Base-by-base conservation (phyloP, 2,888 invertebrate genomes). In the Ganaspis brasiliensis region DNA sequence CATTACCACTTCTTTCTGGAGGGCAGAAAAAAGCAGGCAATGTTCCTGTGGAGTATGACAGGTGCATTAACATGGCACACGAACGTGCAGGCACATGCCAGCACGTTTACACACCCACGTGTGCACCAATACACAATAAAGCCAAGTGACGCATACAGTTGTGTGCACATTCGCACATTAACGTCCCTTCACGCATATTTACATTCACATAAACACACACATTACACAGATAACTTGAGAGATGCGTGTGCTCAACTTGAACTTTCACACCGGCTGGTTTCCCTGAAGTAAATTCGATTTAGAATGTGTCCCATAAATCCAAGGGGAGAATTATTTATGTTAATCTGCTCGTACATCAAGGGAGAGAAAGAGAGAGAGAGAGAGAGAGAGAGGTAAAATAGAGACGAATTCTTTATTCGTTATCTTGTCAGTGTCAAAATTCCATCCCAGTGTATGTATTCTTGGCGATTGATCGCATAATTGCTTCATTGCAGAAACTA, bases 271-370 rank as follows among this genome's bases (percentile, higher is more conserved):
- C 67, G 40, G 45, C 67, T 67, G 67, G 67, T 45, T 67, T 75
- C 37, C 71, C 19, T 57, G 61, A 75, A 74, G 75, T 77, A 82
- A 82, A 83, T 82, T 82, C 79, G 79, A 82, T 82, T 82, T 81
- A 78, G 79, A 80, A 80, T 79, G 77, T 67, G 73, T 82, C 83
- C 76, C 79, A 78, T 83, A 82, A 82, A 83, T 82, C 78, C 71
- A 55, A 45, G 55, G 59, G 74, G 72, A 77, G 81, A 78, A 83
- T 81, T 81, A 79, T 81, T 81, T 79, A 79, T 80, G 77, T 63
- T 79, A 78, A 80, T 79, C 74, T 75, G 70, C 40, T 24, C 24
- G 40, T 67, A 67, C 67, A 24, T 45, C 59, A 31, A 19, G 40
- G 9, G 24, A 40, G 67, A 9, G 19, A 19, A 19, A 52, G 19